Evolutionary conservation across 53 echinoderm and acorn worm genomes (phyloP).

Genomic region (Paelopatides confundens): DNA sequence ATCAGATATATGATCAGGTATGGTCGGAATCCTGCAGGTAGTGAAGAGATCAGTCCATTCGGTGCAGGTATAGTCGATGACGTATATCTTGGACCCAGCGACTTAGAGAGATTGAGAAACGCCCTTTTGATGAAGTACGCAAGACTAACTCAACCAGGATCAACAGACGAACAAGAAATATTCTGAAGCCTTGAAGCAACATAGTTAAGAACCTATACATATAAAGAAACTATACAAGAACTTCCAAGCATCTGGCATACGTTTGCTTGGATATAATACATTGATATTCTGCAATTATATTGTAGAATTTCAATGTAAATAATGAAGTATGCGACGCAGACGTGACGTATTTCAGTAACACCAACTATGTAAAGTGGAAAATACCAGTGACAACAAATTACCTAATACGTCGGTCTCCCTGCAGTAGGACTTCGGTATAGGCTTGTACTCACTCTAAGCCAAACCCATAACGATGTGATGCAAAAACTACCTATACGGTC

Average conservation of each 20-base stretch:
- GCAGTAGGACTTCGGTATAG: no score
- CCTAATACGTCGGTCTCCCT: no score
- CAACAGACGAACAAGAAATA: slow-evolving; percentile 17
- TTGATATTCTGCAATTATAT: neutral
- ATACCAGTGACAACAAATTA: no score
- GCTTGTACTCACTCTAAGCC: no score
- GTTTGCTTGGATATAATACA: neutral
- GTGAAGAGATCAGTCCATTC: slow-evolving; percentile 7
- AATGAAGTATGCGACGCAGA: neutral
- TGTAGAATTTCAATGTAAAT: neutral
- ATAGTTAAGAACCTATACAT: neutral
- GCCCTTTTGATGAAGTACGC: slow-evolving; percentile 18
- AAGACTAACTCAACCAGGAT: neutral
- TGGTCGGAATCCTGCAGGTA: neutral
- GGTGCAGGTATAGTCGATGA: neutral
- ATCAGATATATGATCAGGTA: slow-evolving; percentile 41
- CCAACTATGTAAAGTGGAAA: no score
- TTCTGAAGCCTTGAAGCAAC: slow-evolving; percentile 4
- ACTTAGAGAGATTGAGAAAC: neutral
- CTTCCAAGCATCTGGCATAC: neutral
- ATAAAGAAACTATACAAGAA: neutral
- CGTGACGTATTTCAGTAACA: neutral
- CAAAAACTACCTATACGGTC: no score
- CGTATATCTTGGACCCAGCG: neutral
- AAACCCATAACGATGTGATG: no score